These are phyloP conservation scores for Nycticorax nycticorax DNA, from an alignment of 2,113 vertebrate genomes.

Conservation along the genomic window DNA sequence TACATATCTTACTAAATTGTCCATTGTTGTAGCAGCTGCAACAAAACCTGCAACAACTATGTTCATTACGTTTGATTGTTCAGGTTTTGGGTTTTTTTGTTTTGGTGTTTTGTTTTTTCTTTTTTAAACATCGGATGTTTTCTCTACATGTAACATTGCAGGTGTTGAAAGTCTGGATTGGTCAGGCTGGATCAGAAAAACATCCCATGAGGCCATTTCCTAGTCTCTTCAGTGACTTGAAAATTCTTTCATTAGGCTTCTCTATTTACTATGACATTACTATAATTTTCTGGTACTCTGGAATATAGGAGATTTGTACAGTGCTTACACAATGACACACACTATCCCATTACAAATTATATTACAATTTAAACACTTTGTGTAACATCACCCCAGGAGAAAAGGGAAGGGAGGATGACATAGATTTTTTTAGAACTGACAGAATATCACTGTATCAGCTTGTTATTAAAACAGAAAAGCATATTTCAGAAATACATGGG, in stretches of 20 bases:
- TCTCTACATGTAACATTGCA: background rate
- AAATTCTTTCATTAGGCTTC: background rate
- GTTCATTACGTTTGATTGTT: background rate
- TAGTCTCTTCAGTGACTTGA: background rate
- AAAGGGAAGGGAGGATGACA: background rate
- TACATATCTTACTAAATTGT: background rate
- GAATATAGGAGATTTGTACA: background rate
- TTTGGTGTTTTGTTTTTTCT: background rate
- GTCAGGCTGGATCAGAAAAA: background rate
- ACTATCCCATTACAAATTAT: conserved; percentile 11
- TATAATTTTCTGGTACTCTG: background rate
- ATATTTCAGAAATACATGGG: conserved; percentile 33
- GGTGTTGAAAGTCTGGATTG: background rate
- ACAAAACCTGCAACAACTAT: background rate
- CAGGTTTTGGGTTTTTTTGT: fast-evolving
- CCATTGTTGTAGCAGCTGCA: background rate
- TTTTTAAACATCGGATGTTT: background rate
- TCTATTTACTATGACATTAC: background rate
- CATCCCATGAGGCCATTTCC: background rate
- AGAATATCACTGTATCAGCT: background rate
- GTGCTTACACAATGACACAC: background rate
- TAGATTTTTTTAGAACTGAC: background rate
- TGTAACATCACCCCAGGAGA: background rate
- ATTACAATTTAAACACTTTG: conserved; percentile 19
- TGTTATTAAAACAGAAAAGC: conserved; percentile 47